These are phyloP conservation scores for Solenopsis invicta DNA, from an alignment of 1,140 invertebrate genomes.

Conservation along the genomic window DNA sequence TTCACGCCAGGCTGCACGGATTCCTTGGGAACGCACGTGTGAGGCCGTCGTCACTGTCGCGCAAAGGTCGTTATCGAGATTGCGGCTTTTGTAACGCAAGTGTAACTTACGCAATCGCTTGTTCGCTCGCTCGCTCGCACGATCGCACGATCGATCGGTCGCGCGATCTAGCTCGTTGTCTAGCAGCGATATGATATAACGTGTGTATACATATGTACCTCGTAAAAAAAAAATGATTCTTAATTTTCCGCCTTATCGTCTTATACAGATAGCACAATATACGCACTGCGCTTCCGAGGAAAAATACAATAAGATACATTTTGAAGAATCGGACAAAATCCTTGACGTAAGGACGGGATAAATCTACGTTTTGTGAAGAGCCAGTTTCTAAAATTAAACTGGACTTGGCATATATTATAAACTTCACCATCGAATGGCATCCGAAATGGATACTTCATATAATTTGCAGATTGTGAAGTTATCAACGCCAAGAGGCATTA, in stretches of 20 bases:
- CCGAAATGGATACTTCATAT: not conserved
- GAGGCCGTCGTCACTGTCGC: constrained; percentile 47
- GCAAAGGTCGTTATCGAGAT: constrained; percentile 63
- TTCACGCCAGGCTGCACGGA: constrained; percentile 63
- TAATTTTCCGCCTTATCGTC: not conserved
- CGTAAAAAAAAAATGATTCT: constrained; percentile 20
- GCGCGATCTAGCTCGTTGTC: constrained; percentile 37
- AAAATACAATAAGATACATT: not conserved
- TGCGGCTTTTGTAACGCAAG: constrained; percentile 60
- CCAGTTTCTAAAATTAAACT: not conserved
- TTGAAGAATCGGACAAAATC: not conserved
- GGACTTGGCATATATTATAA: not conserved
- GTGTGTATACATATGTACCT: not conserved
- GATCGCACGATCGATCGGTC: constrained; percentile 42
- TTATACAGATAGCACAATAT: not conserved
- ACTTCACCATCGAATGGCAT: not conserved
- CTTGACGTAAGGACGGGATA: not conserved
- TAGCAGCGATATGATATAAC: not conserved
- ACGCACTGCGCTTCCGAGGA: not conserved
- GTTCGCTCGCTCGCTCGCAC: constrained; percentile 30
- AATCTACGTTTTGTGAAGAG: not conserved
- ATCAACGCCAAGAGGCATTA: constrained; percentile 26
- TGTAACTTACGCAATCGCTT: constrained; percentile 57
- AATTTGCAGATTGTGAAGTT: not conserved
- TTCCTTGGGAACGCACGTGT: constrained; percentile 60